Conservation (phyloP, 2,888 invertebrate genomes). For the Melanchra persicariae region DNA sequence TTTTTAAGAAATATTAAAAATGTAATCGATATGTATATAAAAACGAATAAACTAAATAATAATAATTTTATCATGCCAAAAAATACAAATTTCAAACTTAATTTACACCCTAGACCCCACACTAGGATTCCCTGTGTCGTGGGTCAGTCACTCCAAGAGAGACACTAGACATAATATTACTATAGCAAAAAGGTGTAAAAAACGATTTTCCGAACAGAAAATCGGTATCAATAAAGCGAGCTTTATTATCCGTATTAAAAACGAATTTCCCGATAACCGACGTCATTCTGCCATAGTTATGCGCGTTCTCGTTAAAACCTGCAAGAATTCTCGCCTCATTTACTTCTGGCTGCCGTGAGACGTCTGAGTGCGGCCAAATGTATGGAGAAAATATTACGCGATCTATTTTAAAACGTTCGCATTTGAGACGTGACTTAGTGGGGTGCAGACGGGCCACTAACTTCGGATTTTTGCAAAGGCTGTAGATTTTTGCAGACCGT, state of each 20-base stretch:
- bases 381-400: constrained; percentile 64
- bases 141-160: no score
- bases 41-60: no score
- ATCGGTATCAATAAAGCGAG: constrained; percentile 22
- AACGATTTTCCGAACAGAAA: constrained; percentile 31
- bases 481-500: background rate
- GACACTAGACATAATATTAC: no score
- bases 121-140: no score
- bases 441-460: constrained; percentile 16
- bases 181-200: no score
- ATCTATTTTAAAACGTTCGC: constrained; percentile 58
- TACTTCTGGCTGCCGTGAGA: constrained; percentile 43
- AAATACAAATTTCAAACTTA: no score
- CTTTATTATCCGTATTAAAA: constrained; percentile 56
- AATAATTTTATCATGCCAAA: no score
- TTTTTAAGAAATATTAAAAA: no score
- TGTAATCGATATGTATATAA: no score
- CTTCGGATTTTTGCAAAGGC: background rate
- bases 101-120: no score
- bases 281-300: constrained; percentile 63
- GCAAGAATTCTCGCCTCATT: constrained; percentile 66
- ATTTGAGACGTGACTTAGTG: constrained; percentile 36
- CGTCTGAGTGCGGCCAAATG: constrained; percentile 53
- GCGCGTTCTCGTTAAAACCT: constrained; percentile 65
- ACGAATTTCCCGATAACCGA: constrained; percentile 58